These are phyloP conservation scores for Salvelinus alpinus DNA, from an alignment of 2,113 vertebrate species.

Conservation along the genomic window DNA sequence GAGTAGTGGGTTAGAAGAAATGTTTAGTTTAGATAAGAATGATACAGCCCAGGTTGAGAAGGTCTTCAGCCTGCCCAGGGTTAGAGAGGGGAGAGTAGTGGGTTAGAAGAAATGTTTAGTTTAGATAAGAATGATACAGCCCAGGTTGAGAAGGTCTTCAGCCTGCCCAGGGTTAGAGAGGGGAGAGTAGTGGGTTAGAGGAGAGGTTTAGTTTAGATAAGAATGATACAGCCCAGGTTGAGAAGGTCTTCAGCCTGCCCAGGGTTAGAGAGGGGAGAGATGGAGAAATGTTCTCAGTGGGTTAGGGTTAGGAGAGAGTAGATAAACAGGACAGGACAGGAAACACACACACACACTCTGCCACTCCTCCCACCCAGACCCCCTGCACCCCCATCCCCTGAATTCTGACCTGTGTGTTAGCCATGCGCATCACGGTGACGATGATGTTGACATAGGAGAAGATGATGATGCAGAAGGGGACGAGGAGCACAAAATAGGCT, in stretches of 20 bases:
- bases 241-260: constrained; percentile 48
- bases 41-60: constrained; percentile 50
- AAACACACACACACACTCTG: neutral
- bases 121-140: constrained; percentile 41
- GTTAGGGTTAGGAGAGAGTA: neutral
- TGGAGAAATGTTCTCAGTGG: neutral
- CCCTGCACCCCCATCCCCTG: neutral
- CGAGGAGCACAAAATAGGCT: constrained; percentile 48
- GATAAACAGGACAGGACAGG: neutral
- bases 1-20: neutral
- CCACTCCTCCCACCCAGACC: neutral
- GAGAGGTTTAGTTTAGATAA: constrained; percentile 5
- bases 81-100: neutral
- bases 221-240: constrained; percentile 49
- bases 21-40: constrained; percentile 25
- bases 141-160: constrained; percentile 50
- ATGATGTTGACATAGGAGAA: constrained; percentile 51
- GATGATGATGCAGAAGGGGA: constrained; percentile 49
- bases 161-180: constrained; percentile 23
- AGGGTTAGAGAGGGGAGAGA: constrained; percentile 2
- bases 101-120: neutral
- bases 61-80: constrained; percentile 40
- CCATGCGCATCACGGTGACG: constrained; percentile 42
- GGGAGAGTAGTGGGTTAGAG: neutral
- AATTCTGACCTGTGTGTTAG: constrained; percentile 36